Evolutionary conservation across 2,888 invertebrate genomes (phyloP).

Genomic region (Leucoptera coffeella): DNA sequence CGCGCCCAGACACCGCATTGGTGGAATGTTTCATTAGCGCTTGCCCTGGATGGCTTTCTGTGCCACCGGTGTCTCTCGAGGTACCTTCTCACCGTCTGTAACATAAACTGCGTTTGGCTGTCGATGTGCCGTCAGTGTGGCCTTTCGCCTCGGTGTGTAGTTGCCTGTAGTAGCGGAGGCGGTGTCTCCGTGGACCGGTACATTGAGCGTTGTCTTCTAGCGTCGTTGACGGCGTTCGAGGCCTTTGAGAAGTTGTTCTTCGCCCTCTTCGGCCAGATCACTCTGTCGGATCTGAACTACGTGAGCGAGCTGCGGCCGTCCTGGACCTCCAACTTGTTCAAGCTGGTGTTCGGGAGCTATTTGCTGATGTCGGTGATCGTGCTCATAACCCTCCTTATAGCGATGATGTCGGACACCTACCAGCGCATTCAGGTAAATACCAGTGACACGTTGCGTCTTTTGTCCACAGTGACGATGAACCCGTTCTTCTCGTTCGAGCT

Average conservation of each 20-base stretch:
- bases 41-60: constrained; percentile 43
- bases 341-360: constrained; percentile 93
- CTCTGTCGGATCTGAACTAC: constrained; percentile 77
- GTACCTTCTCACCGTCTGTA: constrained; percentile 35
- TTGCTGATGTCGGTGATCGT: constrained; percentile 97
- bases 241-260: constrained; percentile 98
- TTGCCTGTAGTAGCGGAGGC: no score
- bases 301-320: constrained; percentile 62
- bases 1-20: constrained; percentile 43
- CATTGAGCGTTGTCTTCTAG: constrained; percentile 52
- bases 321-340: constrained; percentile 84
- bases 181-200: constrained; percentile 20
- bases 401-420: constrained; percentile 99
- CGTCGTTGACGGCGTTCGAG: constrained; percentile 80
- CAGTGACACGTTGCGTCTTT: constrained; percentile 24
- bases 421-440: constrained; percentile 93
- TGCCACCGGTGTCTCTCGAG: constrained; percentile 36
- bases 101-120: constrained; percentile 25
- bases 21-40: constrained; percentile 50
- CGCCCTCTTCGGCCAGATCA: constrained; percentile 93
- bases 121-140: constrained; percentile 36
- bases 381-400: constrained; percentile 97
- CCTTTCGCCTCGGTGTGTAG: constrained; percentile 22
- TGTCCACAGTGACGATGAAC: constrained; percentile 83
- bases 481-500: constrained; percentile 92